Conservation (phyloP, 2,888 invertebrate species). For the Drosophila borealis region DNA sequence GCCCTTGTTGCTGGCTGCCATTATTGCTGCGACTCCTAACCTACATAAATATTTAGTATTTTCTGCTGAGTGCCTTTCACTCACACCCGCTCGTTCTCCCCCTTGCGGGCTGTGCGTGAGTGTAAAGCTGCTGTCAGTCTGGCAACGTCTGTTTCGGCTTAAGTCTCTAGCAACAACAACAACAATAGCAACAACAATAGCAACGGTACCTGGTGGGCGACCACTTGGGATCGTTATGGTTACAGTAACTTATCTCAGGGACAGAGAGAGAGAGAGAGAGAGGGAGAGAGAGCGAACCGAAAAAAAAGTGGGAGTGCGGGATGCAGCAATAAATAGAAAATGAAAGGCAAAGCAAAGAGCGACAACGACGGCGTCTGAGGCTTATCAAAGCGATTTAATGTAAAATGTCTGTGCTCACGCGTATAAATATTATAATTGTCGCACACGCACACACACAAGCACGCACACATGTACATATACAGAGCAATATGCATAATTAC, state of each 20-base stretch:
- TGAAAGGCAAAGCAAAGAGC: background rate
- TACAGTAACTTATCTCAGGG: constrained; percentile 44
- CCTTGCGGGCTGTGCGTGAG: constrained; percentile 4
- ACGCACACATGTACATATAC: background rate
- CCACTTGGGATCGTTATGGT: constrained; percentile 45
- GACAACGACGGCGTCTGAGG: constrained; percentile 31
- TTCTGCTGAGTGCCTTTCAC: constrained; percentile 17
- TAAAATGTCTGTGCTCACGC: constrained; percentile 43
- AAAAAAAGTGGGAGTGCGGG: constrained; percentile 9
- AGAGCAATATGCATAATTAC: constrained; percentile 14
- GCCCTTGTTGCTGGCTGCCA: constrained; percentile 24
- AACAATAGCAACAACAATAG: constrained; percentile 14
- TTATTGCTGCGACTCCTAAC: constrained; percentile 46
- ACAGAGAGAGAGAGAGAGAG: constrained; percentile 3
- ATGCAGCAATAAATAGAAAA: background rate
- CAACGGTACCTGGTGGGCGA: constrained; percentile 30
- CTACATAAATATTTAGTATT: constrained; percentile 52
- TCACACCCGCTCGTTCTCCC: background rate
- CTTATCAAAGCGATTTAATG: constrained; percentile 56
- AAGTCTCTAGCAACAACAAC: constrained; percentile 32
- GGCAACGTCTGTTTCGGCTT: constrained; percentile 40
- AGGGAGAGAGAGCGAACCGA: constrained; percentile 2
- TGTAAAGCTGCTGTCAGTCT: constrained; percentile 44
- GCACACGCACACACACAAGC: background rate
- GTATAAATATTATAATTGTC: constrained; percentile 60